Evolutionary conservation across 2,888 invertebrate genomes (phyloP), one percentile per base, ranked within the genome.

Genomic region (Oscheius onirici): DNA sequence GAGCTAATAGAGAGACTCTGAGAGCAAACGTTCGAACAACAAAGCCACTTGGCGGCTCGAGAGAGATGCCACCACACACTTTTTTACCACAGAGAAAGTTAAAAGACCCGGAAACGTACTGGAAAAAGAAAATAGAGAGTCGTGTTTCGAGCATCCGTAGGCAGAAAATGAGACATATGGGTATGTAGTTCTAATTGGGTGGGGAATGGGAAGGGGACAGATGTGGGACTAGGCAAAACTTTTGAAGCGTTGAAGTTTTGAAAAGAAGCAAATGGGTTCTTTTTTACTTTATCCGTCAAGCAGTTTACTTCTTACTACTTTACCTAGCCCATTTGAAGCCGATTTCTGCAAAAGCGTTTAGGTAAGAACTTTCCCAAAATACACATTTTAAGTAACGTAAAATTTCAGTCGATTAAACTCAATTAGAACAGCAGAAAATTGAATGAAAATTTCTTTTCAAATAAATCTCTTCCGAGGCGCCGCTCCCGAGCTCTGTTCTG

Each of bases 21-120:
- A 46, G 69, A 65, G 69, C 49, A 63, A 68, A 67, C 72, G 69
- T 70, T 70, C 70, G 61, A 60, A 22, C 61, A 63, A 72, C 65
- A 69, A 49, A 49, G 63, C 41, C 63, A 49, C 46, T 66, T 58
- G 65, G 71, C 57, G 49, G 73, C 41, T 52, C 46, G 34, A 55
- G 68, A 46, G 60, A 28, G 44, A 55, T 13, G 57, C n/a, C 34
- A 17, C n/a, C n/a, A n/a, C n/a, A n/a, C 15, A 20, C 40, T 20
- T 17, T 15, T 34, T 26, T 11, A 41, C 2, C n/a, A 41, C 17
- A 58, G 58, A 58, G 8, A n/a, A n/a, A n/a, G n/a, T n/a, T n/a
- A n/a, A n/a, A n/a, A 52, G 3, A 3, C 22, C 20, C 3, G 24
- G 13, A 46, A 26, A 55, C 55, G 11, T 28, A 55, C 55, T 55